These are phyloP conservation scores for Drosophila eugracilis DNA, from an alignment of 1,140 invertebrate species.

Conservation along the genomic window DNA sequence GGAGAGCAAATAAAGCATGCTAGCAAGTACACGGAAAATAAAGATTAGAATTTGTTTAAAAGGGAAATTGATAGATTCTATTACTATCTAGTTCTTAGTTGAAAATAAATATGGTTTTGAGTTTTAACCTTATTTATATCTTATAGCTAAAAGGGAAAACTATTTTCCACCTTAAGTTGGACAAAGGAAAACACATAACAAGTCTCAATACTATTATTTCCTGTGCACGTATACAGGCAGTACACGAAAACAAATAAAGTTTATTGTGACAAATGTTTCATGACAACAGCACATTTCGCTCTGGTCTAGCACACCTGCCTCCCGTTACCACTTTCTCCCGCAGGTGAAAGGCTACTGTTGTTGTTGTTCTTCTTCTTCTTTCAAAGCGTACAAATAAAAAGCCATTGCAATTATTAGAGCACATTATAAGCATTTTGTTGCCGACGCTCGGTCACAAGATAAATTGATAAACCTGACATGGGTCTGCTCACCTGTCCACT, in stretches of 20 bases:
- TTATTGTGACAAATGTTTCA: constrained; percentile 84
- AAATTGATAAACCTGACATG: constrained; percentile 67
- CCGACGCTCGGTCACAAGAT: constrained; percentile 49
- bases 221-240: constrained; percentile 35
- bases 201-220: not conserved
- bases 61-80: not conserved
- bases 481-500: constrained; percentile 27
- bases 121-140: no score
- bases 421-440: constrained; percentile 64
- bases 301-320: constrained; percentile 39
- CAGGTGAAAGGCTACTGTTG: constrained; percentile 25
- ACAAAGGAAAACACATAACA: not conserved
- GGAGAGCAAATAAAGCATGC: constrained; percentile 63
- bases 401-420: constrained; percentile 77
- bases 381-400: constrained; percentile 58
- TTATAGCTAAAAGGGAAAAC: no score
- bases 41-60: not conserved
- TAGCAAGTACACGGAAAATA: constrained; percentile 9
- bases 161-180: not conserved
- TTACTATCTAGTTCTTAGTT: no score
- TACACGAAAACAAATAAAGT: constrained; percentile 79
- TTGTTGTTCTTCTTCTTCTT: constrained; percentile 16
- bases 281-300: constrained; percentile 70
- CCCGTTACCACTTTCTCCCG: constrained; percentile 14
- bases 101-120: no score